These are phyloP conservation scores for Palythoa grandiflora DNA, from an alignment of 92 coral and sea anemone genomes.

Conservation along the genomic window DNA sequence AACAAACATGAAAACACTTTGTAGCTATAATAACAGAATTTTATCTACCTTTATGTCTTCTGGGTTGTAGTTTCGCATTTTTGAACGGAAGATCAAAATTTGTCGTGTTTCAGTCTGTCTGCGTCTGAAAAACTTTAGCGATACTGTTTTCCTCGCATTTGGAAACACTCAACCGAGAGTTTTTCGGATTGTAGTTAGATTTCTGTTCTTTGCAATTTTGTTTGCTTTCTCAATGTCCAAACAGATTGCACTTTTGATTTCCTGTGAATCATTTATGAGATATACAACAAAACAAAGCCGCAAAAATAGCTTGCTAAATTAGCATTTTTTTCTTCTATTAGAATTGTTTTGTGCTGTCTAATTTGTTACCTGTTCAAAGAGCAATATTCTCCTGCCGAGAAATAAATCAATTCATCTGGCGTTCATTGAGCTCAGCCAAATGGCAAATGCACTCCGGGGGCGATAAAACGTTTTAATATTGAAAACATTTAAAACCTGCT, in stretches of 20 bases:
- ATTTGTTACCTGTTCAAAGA: not conserved
- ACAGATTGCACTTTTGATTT: conserved; percentile 24
- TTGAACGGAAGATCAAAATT: not conserved
- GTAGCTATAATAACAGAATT: not conserved
- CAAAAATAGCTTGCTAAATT: conserved; percentile 23
- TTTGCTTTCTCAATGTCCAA: not conserved
- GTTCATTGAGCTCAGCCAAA: not conserved
- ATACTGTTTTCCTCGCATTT: not conserved
- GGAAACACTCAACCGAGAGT: not conserved
- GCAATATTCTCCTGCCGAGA: not conserved
- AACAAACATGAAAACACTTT: not conserved
- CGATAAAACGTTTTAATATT: not conserved
- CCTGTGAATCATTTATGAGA: conserved; percentile 15
- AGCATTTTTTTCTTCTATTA: conserved; percentile 16
- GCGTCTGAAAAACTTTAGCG: not conserved
- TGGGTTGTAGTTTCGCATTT: conserved; percentile 37
- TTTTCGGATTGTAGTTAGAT: not conserved
- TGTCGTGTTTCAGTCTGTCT: not conserved
- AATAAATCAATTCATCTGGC: conserved; percentile 15
- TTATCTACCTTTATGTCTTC: conserved; percentile 34
- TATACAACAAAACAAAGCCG: conserved; percentile 8
- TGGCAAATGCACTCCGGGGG: conserved; percentile 24
- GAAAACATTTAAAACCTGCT: not conserved
- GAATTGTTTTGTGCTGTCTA: not conserved
- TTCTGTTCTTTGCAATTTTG: conserved; percentile 1